Evolutionary conservation across 2,113 vertebrate genomes (phyloP).

Genomic region (Lonchura striata): DNA sequence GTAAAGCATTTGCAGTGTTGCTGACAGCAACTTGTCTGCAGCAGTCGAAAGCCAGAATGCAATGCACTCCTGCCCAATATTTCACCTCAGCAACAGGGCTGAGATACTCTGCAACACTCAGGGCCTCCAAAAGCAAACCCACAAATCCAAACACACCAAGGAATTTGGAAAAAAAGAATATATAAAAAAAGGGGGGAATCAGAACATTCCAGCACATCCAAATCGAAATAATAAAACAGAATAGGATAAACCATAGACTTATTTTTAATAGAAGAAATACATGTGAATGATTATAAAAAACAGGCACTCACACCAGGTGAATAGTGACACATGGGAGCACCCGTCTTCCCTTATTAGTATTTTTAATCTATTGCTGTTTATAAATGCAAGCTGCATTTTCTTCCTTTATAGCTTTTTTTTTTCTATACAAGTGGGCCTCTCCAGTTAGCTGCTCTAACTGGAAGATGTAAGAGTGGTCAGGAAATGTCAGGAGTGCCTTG

Average conservation of each 20-base stretch:
- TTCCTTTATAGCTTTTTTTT: neutral
- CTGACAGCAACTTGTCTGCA: neutral
- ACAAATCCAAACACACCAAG: neutral
- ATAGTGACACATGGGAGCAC: constrained; percentile 7
- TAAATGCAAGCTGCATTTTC: constrained; percentile 19
- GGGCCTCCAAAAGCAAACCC: neutral
- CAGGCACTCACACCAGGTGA: constrained; percentile 37
- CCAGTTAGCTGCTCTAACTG: neutral
- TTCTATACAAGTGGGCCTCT: neutral
- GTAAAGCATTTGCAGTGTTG: neutral
- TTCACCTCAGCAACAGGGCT: neutral
- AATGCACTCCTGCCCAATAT: neutral
- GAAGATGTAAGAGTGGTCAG: constrained; percentile 3
- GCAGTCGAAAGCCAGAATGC: neutral
- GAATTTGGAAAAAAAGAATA: neutral
- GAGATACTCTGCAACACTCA: neutral
- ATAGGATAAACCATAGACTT: neutral
- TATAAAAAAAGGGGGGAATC: neutral
- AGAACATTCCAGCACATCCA: neutral
- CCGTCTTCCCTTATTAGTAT: constrained; percentile 2
- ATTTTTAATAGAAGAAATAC: neutral
- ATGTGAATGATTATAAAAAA: neutral
- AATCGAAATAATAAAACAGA: neutral
- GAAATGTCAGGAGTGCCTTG: neutral
- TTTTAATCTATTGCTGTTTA: constrained; percentile 69